Percentiles rank a stretch among this genome's conserved stretches.
Evolutionary conservation across 2,113 vertebrate genomes (phyloP).

Genomic region (Prionailurus viverrinus): DNA sequence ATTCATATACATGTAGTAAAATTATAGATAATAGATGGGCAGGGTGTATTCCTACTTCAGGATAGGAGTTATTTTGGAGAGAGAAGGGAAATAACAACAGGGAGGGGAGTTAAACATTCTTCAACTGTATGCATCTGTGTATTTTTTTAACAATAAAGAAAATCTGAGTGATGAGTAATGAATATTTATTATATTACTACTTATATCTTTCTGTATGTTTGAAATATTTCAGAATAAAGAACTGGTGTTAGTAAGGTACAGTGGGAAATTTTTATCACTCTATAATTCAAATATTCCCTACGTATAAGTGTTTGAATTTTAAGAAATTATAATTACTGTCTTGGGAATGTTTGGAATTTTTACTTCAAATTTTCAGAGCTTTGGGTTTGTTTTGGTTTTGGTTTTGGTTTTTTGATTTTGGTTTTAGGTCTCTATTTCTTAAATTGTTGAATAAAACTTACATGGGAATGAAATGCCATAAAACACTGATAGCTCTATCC

Average conservation of each 20-base stretch:
- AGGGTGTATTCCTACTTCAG: background rate
- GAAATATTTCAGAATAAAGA: constrained; percentile 59
- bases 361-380: background rate
- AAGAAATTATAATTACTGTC: background rate
- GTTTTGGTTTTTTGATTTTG: background rate
- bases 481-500: background rate
- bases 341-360: constrained; percentile 68
- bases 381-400: background rate
- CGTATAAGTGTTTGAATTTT: background rate
- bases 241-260: background rate
- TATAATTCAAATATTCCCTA: constrained; percentile 43
- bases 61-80: background rate
- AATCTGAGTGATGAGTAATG: background rate
- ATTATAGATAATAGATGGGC: background rate
- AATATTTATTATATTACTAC: background rate
- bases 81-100: background rate
- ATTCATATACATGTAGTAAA: background rate
- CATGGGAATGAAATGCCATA: background rate
- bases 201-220: constrained; percentile 2
- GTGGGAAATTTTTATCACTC: constrained; percentile 12
- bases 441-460: constrained; percentile 32
- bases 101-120: background rate
- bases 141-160: constrained; percentile 41
- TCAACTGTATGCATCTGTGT: background rate
- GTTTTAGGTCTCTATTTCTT: background rate